phyloP scores from a whole-genome alignment of 1,140 invertebrate genomes.

The Bombus affinis region DNA sequence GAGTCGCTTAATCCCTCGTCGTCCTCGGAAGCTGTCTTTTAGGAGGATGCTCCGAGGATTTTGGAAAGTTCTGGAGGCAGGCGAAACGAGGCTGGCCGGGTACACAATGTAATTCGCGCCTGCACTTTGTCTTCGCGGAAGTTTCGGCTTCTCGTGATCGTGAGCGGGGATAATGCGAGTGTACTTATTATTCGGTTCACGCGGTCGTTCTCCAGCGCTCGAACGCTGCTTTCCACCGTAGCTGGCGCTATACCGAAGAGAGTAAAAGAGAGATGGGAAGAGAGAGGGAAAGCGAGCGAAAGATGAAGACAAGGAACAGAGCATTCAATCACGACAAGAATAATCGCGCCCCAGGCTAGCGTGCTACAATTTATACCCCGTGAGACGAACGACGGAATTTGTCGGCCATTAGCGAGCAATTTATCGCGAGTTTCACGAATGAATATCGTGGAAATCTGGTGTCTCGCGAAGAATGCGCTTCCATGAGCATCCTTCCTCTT shows the following conservation, averaged over 20 bases:
- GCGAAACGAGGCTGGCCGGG: background rate
- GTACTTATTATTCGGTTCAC: constrained; percentile 40
- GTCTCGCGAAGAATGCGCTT: background rate
- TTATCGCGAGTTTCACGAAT: constrained; percentile 8
- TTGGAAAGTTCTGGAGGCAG: constrained; percentile 48
- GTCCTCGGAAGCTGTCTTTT: constrained; percentile 42
- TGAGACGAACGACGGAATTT: constrained; percentile 25
- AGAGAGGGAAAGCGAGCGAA: background rate
- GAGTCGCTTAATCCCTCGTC: constrained; percentile 50
- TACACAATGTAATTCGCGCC: constrained; percentile 47
- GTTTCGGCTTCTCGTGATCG: constrained; percentile 31
- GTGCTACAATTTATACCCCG: constrained; percentile 29
- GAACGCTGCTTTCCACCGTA: background rate
- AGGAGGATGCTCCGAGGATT: constrained; percentile 46
- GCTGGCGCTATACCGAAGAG: background rate
- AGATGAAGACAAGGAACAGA: constrained; percentile 3
- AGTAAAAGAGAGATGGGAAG: background rate
- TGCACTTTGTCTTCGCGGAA: constrained; percentile 41
- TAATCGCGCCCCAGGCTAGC: constrained; percentile 1
- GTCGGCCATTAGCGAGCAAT: constrained; percentile 36
- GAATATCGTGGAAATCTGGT: constrained; percentile 19
- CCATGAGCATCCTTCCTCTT: background rate
- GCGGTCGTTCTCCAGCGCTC: background rate
- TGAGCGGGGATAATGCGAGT: constrained; percentile 30
- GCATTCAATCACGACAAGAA: constrained; percentile 41